Evolutionary conservation across 2,888 invertebrate species (phyloP).

Genomic region (Sesia apiformis): DNA sequence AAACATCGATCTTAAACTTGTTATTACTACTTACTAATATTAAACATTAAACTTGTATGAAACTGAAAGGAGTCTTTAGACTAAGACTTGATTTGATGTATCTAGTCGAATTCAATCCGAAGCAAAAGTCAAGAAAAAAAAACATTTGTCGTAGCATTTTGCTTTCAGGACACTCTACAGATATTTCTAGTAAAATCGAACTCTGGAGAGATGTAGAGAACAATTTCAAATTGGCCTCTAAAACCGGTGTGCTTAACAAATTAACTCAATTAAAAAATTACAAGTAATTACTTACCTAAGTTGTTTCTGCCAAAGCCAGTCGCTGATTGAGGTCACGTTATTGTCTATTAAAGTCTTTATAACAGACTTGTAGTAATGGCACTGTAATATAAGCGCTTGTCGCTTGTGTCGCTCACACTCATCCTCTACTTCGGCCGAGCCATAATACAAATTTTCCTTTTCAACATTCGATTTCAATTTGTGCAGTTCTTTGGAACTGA

Average conservation of each 20-base stretch:
- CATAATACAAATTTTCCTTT: constrained; percentile 66
- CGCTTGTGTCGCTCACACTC: constrained; percentile 86
- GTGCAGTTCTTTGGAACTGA: constrained; percentile 77
- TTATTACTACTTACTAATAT: no score
- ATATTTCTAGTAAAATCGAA: no score
- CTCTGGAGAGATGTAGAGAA: no score
- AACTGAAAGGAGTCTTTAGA: no score
- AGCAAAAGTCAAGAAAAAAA: no score
- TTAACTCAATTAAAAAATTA: background rate
- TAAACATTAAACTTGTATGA: no score
- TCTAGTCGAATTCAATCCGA: no score
- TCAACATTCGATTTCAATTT: constrained; percentile 65
- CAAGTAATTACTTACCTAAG: constrained; percentile 74
- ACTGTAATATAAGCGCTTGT: constrained; percentile 93
- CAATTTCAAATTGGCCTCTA: no score
- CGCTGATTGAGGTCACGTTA: constrained; percentile 77
- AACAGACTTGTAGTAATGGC: constrained; percentile 91
- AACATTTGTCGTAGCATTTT: no score
- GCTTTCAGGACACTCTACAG: no score
- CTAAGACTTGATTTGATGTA: no score
- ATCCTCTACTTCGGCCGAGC: constrained; percentile 67
- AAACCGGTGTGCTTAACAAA: background rate
- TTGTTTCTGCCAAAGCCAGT: constrained; percentile 98
- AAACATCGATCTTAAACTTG: no score
- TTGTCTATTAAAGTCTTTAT: constrained; percentile 83